These are phyloP conservation scores for Sitobion miscanthi DNA, from an alignment of 1,140 invertebrate genomes.

Conservation along the genomic window DNA sequence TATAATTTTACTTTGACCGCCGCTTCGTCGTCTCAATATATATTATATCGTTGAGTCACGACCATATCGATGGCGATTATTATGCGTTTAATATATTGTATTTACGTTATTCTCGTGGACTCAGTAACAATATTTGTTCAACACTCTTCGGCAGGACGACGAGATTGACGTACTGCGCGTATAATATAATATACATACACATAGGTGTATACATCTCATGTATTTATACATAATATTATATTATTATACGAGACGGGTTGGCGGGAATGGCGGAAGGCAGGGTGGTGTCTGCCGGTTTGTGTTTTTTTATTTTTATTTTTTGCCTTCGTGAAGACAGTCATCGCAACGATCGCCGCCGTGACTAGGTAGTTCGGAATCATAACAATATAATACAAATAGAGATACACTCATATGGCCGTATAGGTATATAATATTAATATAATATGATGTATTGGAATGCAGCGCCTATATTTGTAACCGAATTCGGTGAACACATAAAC, in stretches of 20 bases:
- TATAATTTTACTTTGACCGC: background rate
- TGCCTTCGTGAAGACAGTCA: background rate
- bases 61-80: constrained; percentile 30
- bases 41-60: constrained; percentile 40
- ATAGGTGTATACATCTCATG: background rate
- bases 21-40: background rate
- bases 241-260: background rate
- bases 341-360: constrained; percentile 19
- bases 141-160: constrained; percentile 22
- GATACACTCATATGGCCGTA: background rate
- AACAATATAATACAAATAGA: constrained; percentile 54
- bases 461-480: background rate
- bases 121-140: constrained; percentile 54
- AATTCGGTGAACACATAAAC: constrained; percentile 23
- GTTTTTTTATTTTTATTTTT: constrained; percentile 36
- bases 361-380: constrained; percentile 43
- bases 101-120: constrained; percentile 48
- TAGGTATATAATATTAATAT: background rate
- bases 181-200: background rate
- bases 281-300: background rate
- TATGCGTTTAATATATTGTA: constrained; percentile 6
- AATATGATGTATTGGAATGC: background rate
- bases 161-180: constrained; percentile 32
- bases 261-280: background rate
- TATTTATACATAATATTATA: background rate